Evolutionary conservation across 2,888 invertebrate genomes (phyloP), one percentile per base, ranked within the genome.

Genomic region (Apamea monoglypha): DNA sequence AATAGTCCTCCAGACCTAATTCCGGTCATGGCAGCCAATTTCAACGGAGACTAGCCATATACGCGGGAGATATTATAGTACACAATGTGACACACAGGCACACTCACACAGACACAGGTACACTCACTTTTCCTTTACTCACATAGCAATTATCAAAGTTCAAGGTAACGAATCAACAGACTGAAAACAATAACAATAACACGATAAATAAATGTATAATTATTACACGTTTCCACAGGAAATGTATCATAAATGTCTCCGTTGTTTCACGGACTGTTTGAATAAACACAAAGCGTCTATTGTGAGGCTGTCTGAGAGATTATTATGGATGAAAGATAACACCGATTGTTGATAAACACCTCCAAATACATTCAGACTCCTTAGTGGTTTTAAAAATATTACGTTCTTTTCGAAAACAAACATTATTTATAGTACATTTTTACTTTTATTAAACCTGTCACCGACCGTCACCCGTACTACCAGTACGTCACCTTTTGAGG

Each of bases 231-330:
- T 76, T 66, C 44, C 40, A 12, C 36, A 44, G 82, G 72, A 72
- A 63, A 29, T 72, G 29, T 82, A 69, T 68, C 40, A 78, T 56
- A n/a, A 44, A 56, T 29, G 40, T 1, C n/a, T 29, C 18, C 10
- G 18, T 74, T 70, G 53, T 76, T 69, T 47, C 21, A 66, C 25
- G 7, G n/a, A 70, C 25, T 70, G 16, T 56, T 44, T n/a, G 29
- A 25, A 64, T 12, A 14, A 66, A 66, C 40, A 74, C 61, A 77
- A 73, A 70, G 66, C 61, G 32, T 18, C 40, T 61, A 29, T 77
- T 84, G 59, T 85, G 56, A 40, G 21, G 10, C 61, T 81, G 25
- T 69, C 70, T 67, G 12, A 63, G 40, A n/a, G 25, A 81, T 67
- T 67, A 40, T 63, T 44, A 66, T n/a, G 36, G 47, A 16, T 70